Conservation (phyloP, 2,888 invertebrate species). For the Ischnura elegans region DNA sequence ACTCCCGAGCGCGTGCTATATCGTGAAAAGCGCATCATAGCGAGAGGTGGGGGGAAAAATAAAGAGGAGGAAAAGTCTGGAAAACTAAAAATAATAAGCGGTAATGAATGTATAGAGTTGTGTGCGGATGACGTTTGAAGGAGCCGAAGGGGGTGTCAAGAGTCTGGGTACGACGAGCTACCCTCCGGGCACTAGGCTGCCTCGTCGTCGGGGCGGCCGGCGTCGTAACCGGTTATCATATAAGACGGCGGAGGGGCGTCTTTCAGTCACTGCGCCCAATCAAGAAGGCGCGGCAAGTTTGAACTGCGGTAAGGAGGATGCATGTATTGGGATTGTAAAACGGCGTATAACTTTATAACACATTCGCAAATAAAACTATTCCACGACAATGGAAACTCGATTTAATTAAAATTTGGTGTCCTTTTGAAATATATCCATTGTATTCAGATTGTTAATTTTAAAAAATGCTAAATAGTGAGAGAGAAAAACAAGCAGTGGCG, state of each 20-base stretch:
- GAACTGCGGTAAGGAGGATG: not conserved
- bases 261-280: not conserved
- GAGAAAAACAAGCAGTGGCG: too few relatives aligned
- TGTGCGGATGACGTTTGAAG: not conserved
- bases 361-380: too few relatives aligned
- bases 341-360: too few relatives aligned
- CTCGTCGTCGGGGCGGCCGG: not conserved
- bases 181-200: not conserved
- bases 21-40: not conserved
- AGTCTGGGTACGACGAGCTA: not conserved
- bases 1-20: not conserved
- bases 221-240: constrained; percentile 17
- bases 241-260: not conserved
- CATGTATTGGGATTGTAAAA: not conserved
- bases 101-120: not conserved
- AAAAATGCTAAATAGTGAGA: too few relatives aligned
- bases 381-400: too few relatives aligned
- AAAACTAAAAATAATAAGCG: not conserved
- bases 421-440: too few relatives aligned
- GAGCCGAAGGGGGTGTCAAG: not conserved
- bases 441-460: too few relatives aligned
- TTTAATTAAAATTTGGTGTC: too few relatives aligned
- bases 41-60: not conserved
- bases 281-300: not conserved
- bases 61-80: not conserved